Evolutionary conservation across 2,888 invertebrate species (phyloP), one percentile per base, ranked within the genome.

Genomic region (Leucoptera coffeella): DNA sequence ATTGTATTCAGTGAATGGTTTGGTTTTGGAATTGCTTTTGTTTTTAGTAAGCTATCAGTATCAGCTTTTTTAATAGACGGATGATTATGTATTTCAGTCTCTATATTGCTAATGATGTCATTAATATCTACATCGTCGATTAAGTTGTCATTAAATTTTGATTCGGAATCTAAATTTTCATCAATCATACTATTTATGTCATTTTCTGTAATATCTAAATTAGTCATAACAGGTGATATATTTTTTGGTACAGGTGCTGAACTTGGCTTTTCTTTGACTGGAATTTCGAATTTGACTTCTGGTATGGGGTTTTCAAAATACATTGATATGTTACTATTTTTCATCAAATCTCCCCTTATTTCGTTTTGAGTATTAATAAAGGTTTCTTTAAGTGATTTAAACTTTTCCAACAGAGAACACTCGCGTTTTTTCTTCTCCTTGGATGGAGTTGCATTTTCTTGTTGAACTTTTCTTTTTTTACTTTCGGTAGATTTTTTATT

Each of bases 371-470:
- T n/a, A n/a, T n/a, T n/a, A n/a, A n/a, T n/a, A 34, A 60, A 53
- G 1, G 55, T 50, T 12, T 59, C 43, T 35, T 53, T 60, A 1
- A 64, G 39, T 7, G 32, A 31, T 29, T 48, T 51, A 23, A 60
- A 43, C 30, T 55, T 52, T 26, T 58, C 42, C 23, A 62, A 37
- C 9, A 61, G 17, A 33, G 41, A 38, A 33, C 33, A 47, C 7
- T 57, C 51, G 7, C 58, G 44, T 43, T 55, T 65, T 30, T 47
- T 60, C 33, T 67, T 67, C 41, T 64, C 60, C 33, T 50, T 58
- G 1, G 43, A 45, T 15, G 50, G 46, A 17, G 41, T 31, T 25
- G 45, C 38, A 25, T 45, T 43, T 22, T 30, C 30, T 9, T 40
- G 32, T 26, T 20, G 13, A 14, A 35, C 38, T 12, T 30, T 42